phyloP scores from a whole-genome alignment of 2,113 vertebrate species.

The Emydocephalus ijimae region DNA sequence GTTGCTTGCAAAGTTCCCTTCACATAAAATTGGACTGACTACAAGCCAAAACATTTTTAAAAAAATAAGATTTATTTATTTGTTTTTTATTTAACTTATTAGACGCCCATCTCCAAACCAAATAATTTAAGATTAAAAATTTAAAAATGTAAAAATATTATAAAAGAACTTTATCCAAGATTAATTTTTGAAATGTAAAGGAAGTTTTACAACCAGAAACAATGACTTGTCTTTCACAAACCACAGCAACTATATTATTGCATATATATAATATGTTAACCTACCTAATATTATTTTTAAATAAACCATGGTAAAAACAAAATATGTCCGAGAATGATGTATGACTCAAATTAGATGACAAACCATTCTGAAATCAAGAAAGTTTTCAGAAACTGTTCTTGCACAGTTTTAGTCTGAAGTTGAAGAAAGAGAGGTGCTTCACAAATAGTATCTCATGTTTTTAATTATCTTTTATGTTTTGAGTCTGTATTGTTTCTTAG shows the following conservation, averaged over 20 bases:
- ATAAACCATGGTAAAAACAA: neutral
- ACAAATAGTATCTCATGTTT: neutral
- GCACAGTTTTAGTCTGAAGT: neutral
- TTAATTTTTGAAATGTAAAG: neutral
- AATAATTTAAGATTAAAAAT: too few species aligned
- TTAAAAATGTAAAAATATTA: too few species aligned
- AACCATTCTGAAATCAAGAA: neutral
- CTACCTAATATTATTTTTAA: neutral
- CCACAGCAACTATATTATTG: neutral
- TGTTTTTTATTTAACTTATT: neutral
- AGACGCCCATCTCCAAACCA: too few species aligned
- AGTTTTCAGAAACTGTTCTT: neutral
- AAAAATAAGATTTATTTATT: neutral
- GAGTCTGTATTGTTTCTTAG: neutral
- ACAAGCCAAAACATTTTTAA: neutral
- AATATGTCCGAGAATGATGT: neutral
- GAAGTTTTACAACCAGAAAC: neutral
- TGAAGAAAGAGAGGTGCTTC: neutral
- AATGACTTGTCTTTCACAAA: neutral
- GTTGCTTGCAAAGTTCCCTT: neutral
- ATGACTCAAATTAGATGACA: neutral
- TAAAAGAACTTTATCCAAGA: neutral
- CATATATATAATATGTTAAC: neutral
- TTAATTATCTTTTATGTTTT: neutral
- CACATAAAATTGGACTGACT: neutral